Conservation (phyloP, 1,140 invertebrate genomes). For the Glomeris maerens region DNA sequence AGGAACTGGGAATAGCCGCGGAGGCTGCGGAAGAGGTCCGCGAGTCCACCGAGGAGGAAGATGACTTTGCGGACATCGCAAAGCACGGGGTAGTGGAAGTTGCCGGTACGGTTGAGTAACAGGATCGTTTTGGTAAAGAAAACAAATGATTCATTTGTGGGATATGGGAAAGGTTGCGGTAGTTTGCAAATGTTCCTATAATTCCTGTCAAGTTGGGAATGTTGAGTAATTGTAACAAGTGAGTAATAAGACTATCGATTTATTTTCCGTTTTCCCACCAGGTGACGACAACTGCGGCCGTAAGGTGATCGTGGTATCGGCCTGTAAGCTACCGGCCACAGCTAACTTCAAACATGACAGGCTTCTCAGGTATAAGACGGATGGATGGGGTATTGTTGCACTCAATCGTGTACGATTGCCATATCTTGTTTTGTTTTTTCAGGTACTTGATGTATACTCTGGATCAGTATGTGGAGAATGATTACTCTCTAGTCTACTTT, state of each 20-base stretch:
- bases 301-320: slow-evolving; percentile 88
- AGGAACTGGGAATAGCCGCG: slow-evolving; percentile 50
- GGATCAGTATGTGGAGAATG: slow-evolving; percentile 96
- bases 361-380: slow-evolving; percentile 54
- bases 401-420: not conserved
- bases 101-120: slow-evolving; percentile 40
- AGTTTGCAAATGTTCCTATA: no score
- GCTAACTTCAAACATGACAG: slow-evolving; percentile 66
- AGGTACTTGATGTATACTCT: slow-evolving; percentile 90
- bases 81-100: slow-evolving; percentile 75
- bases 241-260: slow-evolving; percentile 7
- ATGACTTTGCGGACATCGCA: slow-evolving; percentile 59
- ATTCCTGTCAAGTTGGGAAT: slow-evolving; percentile 1
- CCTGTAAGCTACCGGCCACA: slow-evolving; percentile 78
- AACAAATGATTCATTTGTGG: slow-evolving; percentile 5
- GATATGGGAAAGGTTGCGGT: slow-evolving; percentile 3
- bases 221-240: not conserved
- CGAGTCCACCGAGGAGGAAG: slow-evolving; percentile 37
- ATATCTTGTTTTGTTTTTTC: slow-evolving; percentile 22
- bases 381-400: not conserved
- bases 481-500: slow-evolving; percentile 98
- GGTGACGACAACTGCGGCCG: slow-evolving; percentile 73
- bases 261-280: no score
- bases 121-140: not conserved
- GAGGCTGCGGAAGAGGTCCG: slow-evolving; percentile 26